Conservation (phyloP, 2,797 vertebrate genomes). For the Podarcis siculus region DNA sequence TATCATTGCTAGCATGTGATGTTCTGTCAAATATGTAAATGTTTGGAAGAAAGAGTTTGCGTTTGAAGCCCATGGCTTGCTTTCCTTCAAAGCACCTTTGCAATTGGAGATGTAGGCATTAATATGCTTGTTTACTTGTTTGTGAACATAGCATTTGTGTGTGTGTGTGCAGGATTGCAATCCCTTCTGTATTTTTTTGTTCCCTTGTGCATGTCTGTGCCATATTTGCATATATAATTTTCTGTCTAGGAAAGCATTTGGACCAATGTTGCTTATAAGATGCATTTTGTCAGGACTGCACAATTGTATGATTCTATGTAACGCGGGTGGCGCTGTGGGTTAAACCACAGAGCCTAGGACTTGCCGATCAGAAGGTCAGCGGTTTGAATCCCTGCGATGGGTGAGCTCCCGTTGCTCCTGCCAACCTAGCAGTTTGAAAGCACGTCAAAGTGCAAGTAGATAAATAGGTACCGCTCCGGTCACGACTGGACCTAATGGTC, state of each 20-base stretch:
- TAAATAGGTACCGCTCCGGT: no score
- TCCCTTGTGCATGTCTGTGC: not conserved
- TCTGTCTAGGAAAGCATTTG: not conserved
- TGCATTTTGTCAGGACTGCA: not conserved
- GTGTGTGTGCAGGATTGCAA: not conserved
- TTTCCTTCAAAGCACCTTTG: not conserved
- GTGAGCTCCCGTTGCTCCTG: no score
- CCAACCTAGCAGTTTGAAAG: no score
- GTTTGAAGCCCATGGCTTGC: not conserved
- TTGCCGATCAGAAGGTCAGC: no score
- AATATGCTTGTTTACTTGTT: slow-evolving; percentile 1
- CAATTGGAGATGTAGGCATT: not conserved
- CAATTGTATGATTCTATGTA: no score
- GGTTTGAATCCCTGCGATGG: no score
- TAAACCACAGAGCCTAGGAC: no score
- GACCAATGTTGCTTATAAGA: not conserved
- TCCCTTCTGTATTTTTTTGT: not conserved
- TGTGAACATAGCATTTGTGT: slow-evolving; percentile 10
- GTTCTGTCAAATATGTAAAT: not conserved
- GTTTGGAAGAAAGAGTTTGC: not conserved
- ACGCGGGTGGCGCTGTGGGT: no score
- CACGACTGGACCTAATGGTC: no score
- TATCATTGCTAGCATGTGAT: not conserved
- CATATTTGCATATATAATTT: slow-evolving; percentile 1
- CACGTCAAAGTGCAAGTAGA: no score